Conservation (phyloP, 1,140 invertebrate species). For the Planococcus citri region DNA sequence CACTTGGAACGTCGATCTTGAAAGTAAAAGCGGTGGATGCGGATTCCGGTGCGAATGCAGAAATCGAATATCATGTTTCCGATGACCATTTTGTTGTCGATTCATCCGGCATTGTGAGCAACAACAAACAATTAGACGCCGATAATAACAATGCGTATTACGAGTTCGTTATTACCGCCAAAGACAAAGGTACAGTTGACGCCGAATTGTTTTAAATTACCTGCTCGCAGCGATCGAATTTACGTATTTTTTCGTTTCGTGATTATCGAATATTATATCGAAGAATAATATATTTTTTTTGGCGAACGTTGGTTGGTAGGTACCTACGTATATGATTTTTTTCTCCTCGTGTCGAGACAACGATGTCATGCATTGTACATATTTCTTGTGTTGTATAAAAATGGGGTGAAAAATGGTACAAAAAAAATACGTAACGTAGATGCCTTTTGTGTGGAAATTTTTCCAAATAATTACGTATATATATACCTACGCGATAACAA, state of each 20-base stretch:
- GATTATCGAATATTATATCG: background rate
- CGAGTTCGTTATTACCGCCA: conserved; percentile 81
- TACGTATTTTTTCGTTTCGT: background rate
- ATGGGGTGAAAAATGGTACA: no score
- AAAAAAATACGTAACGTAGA: no score
- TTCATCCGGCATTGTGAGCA: conserved; percentile 77
- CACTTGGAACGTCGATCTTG: conserved; percentile 75
- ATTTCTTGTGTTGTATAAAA: background rate
- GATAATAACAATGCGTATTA: conserved; percentile 95
- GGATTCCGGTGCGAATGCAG: conserved; percentile 83
- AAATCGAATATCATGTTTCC: conserved; percentile 82
- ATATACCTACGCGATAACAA: no score
- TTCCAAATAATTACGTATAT: no score
- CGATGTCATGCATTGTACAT: background rate
- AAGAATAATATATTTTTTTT: no score
- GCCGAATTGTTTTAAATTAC: background rate
- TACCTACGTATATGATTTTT: no score
- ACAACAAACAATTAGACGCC: conserved; percentile 84
- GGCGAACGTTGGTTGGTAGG: no score
- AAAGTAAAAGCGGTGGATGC: conserved; percentile 86
- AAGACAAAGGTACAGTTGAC: conserved; percentile 57
- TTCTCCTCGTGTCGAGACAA: background rate
- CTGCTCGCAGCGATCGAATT: no score
- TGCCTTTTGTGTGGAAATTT: background rate
- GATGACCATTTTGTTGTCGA: conserved; percentile 90